Evolutionary conservation across 2,113 vertebrate species (phyloP).

Genomic region (Petaurus breviceps): DNA sequence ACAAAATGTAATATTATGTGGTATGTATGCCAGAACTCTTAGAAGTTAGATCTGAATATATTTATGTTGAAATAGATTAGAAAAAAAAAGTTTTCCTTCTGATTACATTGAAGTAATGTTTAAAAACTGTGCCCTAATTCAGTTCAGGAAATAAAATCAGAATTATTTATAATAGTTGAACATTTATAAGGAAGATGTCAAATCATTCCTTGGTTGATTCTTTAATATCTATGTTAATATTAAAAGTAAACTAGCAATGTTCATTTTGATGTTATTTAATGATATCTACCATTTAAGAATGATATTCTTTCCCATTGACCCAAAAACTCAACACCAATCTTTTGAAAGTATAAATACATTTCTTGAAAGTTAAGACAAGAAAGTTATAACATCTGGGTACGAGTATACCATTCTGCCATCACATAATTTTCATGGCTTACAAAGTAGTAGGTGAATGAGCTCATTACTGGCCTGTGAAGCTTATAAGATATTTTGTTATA

Average conservation of each 20-base stretch:
- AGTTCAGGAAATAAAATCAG: not conserved
- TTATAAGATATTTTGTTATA: not conserved
- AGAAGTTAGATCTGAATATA: not conserved
- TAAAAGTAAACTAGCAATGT: not conserved
- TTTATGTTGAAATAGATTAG: not conserved
- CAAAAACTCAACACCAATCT: not conserved
- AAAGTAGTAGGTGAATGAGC: not conserved
- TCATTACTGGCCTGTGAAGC: not conserved
- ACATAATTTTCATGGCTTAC: not conserved
- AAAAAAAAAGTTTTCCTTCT: not conserved
- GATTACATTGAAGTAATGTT: not conserved
- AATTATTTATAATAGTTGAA: not conserved
- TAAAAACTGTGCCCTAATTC: not conserved
- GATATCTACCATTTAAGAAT: not conserved
- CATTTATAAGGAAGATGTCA: not conserved
- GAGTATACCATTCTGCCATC: not conserved
- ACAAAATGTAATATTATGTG: not conserved
- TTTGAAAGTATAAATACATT: not conserved
- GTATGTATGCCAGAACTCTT: not conserved
- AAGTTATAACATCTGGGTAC: not conserved
- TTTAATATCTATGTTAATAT: not conserved
- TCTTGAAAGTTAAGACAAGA: not conserved
- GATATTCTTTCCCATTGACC: not conserved
- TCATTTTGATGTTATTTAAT: not conserved
- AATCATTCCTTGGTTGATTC: not conserved